A percentile compares a stretch with the other conserved stretches of the same genome.
Conservation (phyloP, 2,113 vertebrate genomes). For the Podilymbus podiceps region DNA sequence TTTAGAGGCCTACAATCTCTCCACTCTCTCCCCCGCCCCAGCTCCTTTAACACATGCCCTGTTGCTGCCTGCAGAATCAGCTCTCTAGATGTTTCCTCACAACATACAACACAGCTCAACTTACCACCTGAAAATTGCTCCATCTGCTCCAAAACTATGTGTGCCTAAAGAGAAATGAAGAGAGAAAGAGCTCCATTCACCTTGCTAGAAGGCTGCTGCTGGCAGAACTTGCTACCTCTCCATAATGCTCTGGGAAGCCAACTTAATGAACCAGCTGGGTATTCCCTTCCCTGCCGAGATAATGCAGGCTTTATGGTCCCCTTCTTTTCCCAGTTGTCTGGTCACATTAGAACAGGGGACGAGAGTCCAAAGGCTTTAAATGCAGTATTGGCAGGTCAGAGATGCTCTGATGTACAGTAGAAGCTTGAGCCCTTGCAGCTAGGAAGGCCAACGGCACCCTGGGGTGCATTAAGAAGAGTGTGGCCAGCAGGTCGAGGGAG, state of each 20-base stretch:
- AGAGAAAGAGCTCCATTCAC: neutral
- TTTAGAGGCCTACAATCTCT: neutral
- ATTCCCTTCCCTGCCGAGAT: neutral
- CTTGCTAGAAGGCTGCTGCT: neutral
- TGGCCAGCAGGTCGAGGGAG: too few relatives aligned
- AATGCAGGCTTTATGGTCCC: neutral
- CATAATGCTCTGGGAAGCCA: neutral
- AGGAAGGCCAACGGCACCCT: too few relatives aligned
- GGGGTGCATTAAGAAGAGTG: too few relatives aligned
- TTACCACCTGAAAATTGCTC: neutral
- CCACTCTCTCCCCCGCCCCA: too few relatives aligned
- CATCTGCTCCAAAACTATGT: neutral
- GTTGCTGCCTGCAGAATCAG: neutral
- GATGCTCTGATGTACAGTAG: neutral
- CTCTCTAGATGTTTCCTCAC: neutral
- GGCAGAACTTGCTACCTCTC: neutral
- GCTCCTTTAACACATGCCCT: neutral
- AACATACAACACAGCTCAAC: neutral
- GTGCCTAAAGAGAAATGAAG: neutral
- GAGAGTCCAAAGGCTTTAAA: neutral
- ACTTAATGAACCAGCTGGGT: neutral
- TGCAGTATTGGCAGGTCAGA: neutral
- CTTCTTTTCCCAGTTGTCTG: neutral
- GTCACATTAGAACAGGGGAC: neutral
- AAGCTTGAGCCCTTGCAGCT: too few relatives aligned